These are phyloP conservation scores for Rotaria socialis DNA, from an alignment of 2,888 invertebrate species.

Conservation along the genomic window DNA sequence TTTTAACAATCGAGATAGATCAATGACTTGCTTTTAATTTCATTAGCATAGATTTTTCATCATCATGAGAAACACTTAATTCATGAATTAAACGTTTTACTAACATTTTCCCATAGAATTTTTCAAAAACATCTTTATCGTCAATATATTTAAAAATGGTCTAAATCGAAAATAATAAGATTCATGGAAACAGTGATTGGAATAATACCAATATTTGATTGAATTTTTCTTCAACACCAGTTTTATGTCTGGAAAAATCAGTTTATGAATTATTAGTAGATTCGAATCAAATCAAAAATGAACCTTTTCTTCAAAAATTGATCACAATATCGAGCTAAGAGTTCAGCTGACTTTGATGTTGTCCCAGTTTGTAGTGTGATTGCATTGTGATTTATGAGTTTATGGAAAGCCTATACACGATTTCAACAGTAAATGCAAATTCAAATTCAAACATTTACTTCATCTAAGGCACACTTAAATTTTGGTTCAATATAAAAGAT, in stretches of 20 bases:
- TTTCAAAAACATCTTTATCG: slow-evolving; percentile 99
- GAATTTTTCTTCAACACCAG: slow-evolving; percentile 87
- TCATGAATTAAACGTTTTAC: slow-evolving; percentile 94
- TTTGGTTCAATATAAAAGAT: slow-evolving; percentile 95
- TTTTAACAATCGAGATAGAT: background rate
- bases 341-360: slow-evolving; percentile 81
- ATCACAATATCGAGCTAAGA: slow-evolving; percentile 96
- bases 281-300: slow-evolving; percentile 8
- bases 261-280: background rate
- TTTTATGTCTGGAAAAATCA: slow-evolving; percentile 71
- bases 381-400: slow-evolving; percentile 92
- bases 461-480: slow-evolving; percentile 90
- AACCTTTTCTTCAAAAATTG: slow-evolving; percentile 81
- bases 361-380: slow-evolving; percentile 80
- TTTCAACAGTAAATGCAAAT: no score
- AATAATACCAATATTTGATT: slow-evolving; percentile 77
- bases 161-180: background rate
- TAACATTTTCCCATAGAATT: slow-evolving; percentile 98
- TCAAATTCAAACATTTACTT: slow-evolving; percentile 59
- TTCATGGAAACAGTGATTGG: background rate
- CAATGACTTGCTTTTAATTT: slow-evolving; percentile 73
- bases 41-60: slow-evolving; percentile 98
- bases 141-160: slow-evolving; percentile 95
- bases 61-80: slow-evolving; percentile 96
- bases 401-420: slow-evolving; percentile 73